phyloP scores from a whole-genome alignment of 2,797 vertebrate species.

The Microctenopoma stevenorrisi region DNA sequence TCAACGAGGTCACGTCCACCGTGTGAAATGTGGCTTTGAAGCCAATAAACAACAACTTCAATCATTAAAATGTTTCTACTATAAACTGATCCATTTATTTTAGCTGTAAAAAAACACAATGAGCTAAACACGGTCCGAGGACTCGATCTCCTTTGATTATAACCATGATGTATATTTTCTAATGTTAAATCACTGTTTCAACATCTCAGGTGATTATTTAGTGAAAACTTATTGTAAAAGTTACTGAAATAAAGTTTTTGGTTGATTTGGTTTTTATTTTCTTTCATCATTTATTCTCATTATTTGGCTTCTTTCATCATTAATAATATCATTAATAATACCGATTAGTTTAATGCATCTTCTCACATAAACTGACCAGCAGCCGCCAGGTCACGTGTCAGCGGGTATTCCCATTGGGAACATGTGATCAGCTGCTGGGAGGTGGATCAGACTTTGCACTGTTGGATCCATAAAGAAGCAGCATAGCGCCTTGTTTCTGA shows the following conservation, averaged over 20 bases:
- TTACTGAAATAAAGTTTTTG: background rate
- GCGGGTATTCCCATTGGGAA: conserved; percentile 9
- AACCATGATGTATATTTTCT: background rate
- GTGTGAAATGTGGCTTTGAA: conserved; percentile 13
- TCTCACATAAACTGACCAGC: background rate
- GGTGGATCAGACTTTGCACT: conserved; percentile 72
- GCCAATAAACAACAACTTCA: too few relatives aligned
- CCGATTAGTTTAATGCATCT: too few relatives aligned
- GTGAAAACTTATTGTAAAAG: background rate
- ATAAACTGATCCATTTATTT: too few relatives aligned
- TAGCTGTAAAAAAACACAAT: too few relatives aligned
- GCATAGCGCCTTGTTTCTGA: conserved; percentile 8
- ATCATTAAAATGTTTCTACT: too few relatives aligned
- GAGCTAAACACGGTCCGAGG: too few relatives aligned
- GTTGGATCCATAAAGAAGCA: conserved; percentile 27
- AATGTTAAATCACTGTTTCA: too few relatives aligned
- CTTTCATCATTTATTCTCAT: too few relatives aligned
- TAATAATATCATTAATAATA: too few relatives aligned
- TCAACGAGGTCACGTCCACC: conserved; percentile 63
- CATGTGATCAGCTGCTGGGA: conserved; percentile 32
- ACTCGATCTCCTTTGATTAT: background rate
- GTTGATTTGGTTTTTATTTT: too few relatives aligned
- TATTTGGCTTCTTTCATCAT: too few relatives aligned
- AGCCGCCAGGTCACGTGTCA: background rate
- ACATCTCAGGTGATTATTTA: background rate